Percentiles rank a stretch among this genome's conserved stretches.
These are phyloP conservation scores for Sipha flava DNA, from an alignment of 1,140 invertebrate species.

Conservation along the genomic window DNA sequence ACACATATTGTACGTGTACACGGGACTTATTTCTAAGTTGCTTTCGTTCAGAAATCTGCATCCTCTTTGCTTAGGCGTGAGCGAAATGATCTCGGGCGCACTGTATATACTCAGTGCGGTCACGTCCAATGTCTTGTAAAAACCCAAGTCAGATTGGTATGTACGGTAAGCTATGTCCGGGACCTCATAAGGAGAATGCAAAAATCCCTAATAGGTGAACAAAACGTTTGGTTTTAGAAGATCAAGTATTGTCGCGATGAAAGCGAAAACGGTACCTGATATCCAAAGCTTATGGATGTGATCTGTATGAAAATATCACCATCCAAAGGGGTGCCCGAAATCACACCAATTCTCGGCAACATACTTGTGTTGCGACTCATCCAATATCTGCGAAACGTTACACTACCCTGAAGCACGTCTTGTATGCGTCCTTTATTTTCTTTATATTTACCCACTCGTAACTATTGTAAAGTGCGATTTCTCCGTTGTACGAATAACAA, in stretches of 20 bases:
- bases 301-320: conserved; percentile 60
- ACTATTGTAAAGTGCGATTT: conserved; percentile 53
- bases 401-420: too few species aligned
- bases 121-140: conserved; percentile 44
- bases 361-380: conserved; percentile 38
- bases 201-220: conserved; percentile 45
- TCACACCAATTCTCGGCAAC: conserved; percentile 37
- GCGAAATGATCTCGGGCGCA: conserved; percentile 41
- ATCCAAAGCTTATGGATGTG: conserved; percentile 56
- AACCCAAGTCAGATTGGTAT: conserved; percentile 46
- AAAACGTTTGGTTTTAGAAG: neutral
- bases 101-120: conserved; percentile 44
- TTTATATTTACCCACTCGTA: conserved; percentile 47
- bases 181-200: conserved; percentile 51
- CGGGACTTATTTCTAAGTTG: conserved; percentile 52
- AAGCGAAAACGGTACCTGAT: too few species aligned
- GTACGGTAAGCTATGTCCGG: conserved; percentile 51
- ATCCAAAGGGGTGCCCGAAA: conserved; percentile 58
- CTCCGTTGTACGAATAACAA: conserved; percentile 57
- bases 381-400: conserved; percentile 40
- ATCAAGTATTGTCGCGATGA: too few species aligned
- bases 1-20: conserved; percentile 58
- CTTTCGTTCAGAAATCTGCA: conserved; percentile 55
- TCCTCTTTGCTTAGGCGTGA: conserved; percentile 53
- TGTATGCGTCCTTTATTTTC: too few species aligned